Evolutionary conservation across 2,113 vertebrate genomes (phyloP), one percentile per base, ranked within the genome.

Genomic region (Rhinogobius similis): DNA sequence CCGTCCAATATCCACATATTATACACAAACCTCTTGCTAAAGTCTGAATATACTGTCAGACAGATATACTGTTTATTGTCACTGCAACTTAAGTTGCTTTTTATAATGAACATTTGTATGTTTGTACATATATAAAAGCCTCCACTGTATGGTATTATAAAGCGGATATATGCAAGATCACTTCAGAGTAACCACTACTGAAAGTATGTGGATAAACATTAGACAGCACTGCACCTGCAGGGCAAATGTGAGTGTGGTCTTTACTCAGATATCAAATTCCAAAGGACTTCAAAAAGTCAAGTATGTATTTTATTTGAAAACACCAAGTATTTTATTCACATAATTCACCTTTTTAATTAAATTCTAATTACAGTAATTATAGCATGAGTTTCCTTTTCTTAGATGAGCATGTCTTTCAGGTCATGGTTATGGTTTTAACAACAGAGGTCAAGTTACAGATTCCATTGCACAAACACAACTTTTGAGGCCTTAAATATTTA

Each of bases 261-360:
- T 69, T 76, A 70, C 41, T 71, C 69, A 62, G 14, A 39, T 48
- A 58, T 86, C 73, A 18, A 75, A 59, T 83, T 87, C 78, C 83
- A 87, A 82, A 86, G 72, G 74, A 39, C 36, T 75, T 67, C 26
- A 26, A 21, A 56, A 14, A 68, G 16, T 62, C 2, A 68, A 58
- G 16, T 5, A 23, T 61, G 26, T 48, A 39, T 38, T 18, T 52
- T 52, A 61, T 55, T 26, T 55, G 23, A 55, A 50, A n/a, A 9
- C 18, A n/a, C 2, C 1, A n/a, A 55, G 23, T 55, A 24, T 55
- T 55, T 55, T 55, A 55, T 55, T 12, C 10, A 55, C 23, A 55
- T 68, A 62, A 69, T 38, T 26, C 39, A 67, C 61, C 73, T 79
- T 78, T 76, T 70, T 62, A 71, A 29, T 73, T 64, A 20, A 68